A percentile compares a stretch with the other conserved stretches of the same genome.
phyloP scores from a whole-genome alignment of 2,797 vertebrate genomes.

The Lacerta agilis region DNA sequence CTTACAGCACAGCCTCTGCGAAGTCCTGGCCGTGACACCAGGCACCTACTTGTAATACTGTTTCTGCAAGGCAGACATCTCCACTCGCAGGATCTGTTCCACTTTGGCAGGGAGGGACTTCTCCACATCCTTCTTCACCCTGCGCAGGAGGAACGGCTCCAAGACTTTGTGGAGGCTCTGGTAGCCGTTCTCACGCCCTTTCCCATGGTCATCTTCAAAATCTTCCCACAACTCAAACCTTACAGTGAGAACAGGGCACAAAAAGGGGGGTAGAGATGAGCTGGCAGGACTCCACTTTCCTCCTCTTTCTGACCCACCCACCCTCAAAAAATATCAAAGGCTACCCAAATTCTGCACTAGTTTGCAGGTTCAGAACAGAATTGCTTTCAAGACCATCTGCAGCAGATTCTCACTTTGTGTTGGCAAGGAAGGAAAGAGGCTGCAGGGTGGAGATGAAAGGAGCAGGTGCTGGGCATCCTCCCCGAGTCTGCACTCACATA shows the following conservation, averaged over 20 bases:
- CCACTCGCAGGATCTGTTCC: conserved; percentile 97
- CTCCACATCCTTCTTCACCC: conserved; percentile 98
- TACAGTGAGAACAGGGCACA: conserved; percentile 6
- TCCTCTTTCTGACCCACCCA: not conserved
- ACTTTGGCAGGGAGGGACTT: conserved; percentile 98
- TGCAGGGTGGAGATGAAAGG: not conserved
- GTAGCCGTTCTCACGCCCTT: conserved; percentile 95
- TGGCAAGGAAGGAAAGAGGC: not conserved
- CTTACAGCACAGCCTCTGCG: not conserved
- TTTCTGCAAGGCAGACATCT: conserved; percentile 97
- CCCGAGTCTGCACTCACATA: not conserved
- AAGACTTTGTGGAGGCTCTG: conserved; percentile 98
- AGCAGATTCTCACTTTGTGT: too few species aligned
- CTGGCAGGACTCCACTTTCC: not conserved
- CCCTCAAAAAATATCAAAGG: not conserved
- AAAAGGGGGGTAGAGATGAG: not conserved
- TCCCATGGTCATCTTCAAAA: conserved; percentile 96
- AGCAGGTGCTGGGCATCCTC: too few species aligned
- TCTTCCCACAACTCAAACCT: conserved; percentile 98
- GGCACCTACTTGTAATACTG: conserved; percentile 95
- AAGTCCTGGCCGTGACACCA: too few species aligned
- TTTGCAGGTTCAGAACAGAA: not conserved
- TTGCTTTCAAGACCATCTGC: too few species aligned
- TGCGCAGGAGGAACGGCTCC: conserved; percentile 94
- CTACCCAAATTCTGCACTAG: not conserved